A percentile compares a stretch with the other conserved stretches of the same genome.
These are phyloP conservation scores for Phalloptychus januarius DNA, from an alignment of 2,797 vertebrate species.

Conservation along the genomic window DNA sequence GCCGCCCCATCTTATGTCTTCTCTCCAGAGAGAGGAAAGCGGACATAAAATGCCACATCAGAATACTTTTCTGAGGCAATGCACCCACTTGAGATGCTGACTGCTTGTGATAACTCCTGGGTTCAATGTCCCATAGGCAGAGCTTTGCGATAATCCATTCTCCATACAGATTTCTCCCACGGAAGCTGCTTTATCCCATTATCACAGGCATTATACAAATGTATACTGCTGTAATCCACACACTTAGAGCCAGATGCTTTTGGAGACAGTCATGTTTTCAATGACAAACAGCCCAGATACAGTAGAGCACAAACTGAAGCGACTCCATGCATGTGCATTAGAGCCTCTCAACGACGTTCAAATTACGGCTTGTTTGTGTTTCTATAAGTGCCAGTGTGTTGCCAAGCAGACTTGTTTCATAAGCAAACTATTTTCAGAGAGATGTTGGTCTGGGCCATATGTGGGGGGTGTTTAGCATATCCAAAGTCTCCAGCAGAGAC, in stretches of 20 bases:
- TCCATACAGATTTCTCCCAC: conserved; percentile 80
- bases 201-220: conserved; percentile 84
- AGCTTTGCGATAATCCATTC: conserved; percentile 82
- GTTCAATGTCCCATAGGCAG: conserved; percentile 78
- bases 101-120: conserved; percentile 81
- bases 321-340: conserved; percentile 24
- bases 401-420: conserved; percentile 10
- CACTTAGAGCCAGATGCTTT: conserved; percentile 73
- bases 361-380: conserved; percentile 38
- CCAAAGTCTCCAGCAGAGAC: conserved; percentile 81
- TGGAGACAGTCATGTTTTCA: conserved; percentile 66
- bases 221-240: conserved; percentile 81
- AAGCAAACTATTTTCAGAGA: conserved; percentile 53
- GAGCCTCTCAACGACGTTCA: conserved; percentile 24
- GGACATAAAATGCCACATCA: conserved; percentile 68
- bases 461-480: conserved; percentile 78
- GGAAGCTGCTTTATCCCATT: conserved; percentile 83
- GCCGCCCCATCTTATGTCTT: conserved; percentile 51
- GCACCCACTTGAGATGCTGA: conserved; percentile 78
- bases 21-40: conserved; percentile 58
- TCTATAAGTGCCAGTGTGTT: conserved; percentile 4
- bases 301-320: conserved; percentile 43
- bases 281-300: conserved; percentile 65
- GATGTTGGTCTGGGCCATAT: conserved; percentile 50
- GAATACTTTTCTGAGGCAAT: conserved; percentile 66